phyloP scores from a whole-genome alignment of 2,888 invertebrate genomes.

The Ectemnius cavifrons region DNA sequence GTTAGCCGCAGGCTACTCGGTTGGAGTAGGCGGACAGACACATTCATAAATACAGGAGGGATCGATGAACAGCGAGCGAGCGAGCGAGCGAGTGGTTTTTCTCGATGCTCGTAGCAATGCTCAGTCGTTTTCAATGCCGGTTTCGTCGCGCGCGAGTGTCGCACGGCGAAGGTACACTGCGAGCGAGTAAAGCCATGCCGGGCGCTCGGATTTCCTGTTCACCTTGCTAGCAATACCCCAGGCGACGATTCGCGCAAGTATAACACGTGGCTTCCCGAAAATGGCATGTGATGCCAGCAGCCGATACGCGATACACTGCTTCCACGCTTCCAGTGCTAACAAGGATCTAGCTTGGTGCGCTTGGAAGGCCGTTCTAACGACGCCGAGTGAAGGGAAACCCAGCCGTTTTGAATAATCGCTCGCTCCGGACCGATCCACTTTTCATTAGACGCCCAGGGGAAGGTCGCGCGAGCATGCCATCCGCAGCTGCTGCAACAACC shows the following conservation, averaged over 20 bases:
- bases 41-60: conserved; percentile 2
- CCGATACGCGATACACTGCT: background rate
- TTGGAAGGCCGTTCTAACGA: background rate
- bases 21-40: background rate
- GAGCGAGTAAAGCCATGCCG: conserved; percentile 31
- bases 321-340: background rate
- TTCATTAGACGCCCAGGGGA: too few species aligned
- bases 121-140: conserved; percentile 9
- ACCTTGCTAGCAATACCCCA: conserved; percentile 38
- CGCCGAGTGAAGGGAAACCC: too few species aligned
- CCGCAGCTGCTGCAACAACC: too few species aligned
- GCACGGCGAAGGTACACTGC: conserved; percentile 16
- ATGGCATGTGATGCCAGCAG: conserved; percentile 29
- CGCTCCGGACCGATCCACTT: too few species aligned
- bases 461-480: too few species aligned
- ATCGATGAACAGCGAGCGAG: background rate
- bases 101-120: background rate
- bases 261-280: conserved; percentile 32
- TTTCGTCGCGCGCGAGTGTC: conserved; percentile 13
- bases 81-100: background rate
- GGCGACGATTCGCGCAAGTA: background rate
- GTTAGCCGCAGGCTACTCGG: background rate
- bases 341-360: background rate
- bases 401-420: too few species aligned
- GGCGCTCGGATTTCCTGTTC: conserved; percentile 51